Evolutionary conservation across 2,888 invertebrate genomes (phyloP).

Genomic region (Pyrochroa serraticornis): DNA sequence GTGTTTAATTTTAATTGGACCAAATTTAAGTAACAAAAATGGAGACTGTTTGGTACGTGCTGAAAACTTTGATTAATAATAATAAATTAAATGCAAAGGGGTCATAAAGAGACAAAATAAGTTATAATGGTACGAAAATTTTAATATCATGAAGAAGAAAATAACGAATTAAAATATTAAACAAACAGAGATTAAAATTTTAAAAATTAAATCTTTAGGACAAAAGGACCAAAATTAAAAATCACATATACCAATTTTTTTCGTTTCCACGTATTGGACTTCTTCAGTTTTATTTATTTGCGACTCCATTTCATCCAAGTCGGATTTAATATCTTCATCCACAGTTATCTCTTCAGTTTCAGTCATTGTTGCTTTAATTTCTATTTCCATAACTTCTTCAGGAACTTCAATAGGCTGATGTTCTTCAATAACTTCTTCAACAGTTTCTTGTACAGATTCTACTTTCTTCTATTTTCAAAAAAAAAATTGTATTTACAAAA

Average conservation of each 20-base stretch:
- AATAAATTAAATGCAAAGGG: no score
- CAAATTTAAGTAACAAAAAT: no score
- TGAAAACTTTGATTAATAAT: no score
- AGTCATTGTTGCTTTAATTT: conserved; percentile 15
- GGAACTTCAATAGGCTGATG: conserved; percentile 14
- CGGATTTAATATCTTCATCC: conserved; percentile 10
- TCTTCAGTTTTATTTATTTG: background rate
- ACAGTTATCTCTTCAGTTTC: conserved; percentile 25
- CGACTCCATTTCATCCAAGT: conserved; percentile 32
- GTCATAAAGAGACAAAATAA: no score
- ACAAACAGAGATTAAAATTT: conserved; percentile 63
- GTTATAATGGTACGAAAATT: no score
- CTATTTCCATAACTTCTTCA: conserved; percentile 12
- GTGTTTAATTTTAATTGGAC: no score
- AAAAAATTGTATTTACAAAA: background rate
- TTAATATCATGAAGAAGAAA: no score
- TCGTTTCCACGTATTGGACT: background rate
- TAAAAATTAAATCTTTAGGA: conserved; percentile 49
- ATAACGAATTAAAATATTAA: no score
- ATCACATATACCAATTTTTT: background rate
- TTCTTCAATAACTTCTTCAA: conserved; percentile 21
- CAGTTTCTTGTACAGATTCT: conserved; percentile 7
- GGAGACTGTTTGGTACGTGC: no score
- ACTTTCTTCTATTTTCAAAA: conserved; percentile 13
- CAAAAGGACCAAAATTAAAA: conserved; percentile 21